Evolutionary conservation across 2,888 invertebrate species (phyloP).

Genomic region (Habrosyne pyritoides): DNA sequence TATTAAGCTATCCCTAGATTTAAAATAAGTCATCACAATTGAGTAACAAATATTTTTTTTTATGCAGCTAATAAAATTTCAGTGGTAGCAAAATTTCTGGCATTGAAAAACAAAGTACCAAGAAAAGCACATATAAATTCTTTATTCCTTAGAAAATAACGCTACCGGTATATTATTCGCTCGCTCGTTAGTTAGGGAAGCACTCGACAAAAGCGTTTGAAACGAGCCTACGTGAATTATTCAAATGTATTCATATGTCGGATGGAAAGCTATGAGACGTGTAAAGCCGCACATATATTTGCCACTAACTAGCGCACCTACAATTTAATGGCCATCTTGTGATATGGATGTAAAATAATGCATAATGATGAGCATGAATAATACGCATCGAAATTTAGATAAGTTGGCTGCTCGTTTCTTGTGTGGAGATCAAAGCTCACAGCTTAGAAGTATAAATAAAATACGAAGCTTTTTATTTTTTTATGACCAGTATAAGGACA

Average conservation of each 20-base stretch:
- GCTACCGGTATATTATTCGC: conserved; percentile 25
- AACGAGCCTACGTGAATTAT: conserved; percentile 58
- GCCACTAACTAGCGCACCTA: conserved; percentile 28
- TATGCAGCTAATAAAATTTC: too few relatives aligned
- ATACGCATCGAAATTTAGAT: not conserved
- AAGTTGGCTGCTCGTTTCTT: not conserved
- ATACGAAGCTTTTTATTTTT: too few relatives aligned
- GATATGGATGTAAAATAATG: conserved; percentile 21
- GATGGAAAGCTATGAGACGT: conserved; percentile 50
- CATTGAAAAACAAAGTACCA: not conserved
- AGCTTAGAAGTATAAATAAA: too few relatives aligned
- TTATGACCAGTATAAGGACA: too few relatives aligned
- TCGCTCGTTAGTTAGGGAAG: conserved; percentile 40
- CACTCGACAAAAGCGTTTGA: conserved; percentile 43
- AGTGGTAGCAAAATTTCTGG: not conserved
- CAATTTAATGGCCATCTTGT: conserved; percentile 15
- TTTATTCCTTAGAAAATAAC: conserved; percentile 32
- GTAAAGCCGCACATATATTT: conserved; percentile 49
- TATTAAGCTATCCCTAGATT: too few relatives aligned
- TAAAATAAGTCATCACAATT: too few relatives aligned
- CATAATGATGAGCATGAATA: not conserved
- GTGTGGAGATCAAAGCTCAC: not conserved
- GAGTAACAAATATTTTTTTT: too few relatives aligned
- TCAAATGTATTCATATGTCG: conserved; percentile 68
- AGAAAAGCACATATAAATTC: conserved; percentile 14